Evolutionary conservation across 1,140 invertebrate genomes (phyloP).

Genomic region (Drosophila virilis): DNA sequence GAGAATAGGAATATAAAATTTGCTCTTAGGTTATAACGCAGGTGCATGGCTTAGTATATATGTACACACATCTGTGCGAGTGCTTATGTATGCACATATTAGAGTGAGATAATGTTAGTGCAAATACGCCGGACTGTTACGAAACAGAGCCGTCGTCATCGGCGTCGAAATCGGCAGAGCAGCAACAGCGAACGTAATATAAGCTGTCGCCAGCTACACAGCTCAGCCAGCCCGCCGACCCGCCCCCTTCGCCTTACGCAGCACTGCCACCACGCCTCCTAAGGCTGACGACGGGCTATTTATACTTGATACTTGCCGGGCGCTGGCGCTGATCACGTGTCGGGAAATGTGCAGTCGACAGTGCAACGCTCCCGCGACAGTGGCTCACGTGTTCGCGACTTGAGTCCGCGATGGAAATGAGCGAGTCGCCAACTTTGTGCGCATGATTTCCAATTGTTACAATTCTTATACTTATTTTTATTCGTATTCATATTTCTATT

Average conservation of each 20-base stretch:
- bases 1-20: no score
- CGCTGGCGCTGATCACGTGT: constrained; percentile 63
- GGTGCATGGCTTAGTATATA: no score
- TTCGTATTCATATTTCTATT: background rate
- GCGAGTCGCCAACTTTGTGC: constrained; percentile 54
- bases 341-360: constrained; percentile 62
- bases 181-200: constrained; percentile 34
- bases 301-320: constrained; percentile 59
- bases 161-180: constrained; percentile 30
- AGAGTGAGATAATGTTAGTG: background rate
- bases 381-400: constrained; percentile 77
- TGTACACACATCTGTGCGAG: no score
- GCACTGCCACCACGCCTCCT: constrained; percentile 1
- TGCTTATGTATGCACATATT: background rate
- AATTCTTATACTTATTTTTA: constrained; percentile 2
- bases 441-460: constrained; percentile 30
- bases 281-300: constrained; percentile 53
- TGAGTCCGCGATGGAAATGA: constrained; percentile 70
- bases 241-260: background rate
- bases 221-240: background rate
- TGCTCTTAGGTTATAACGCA: no score
- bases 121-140: constrained; percentile 58
- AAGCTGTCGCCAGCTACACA: constrained; percentile 31
- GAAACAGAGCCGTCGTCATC: constrained; percentile 44
- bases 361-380: constrained; percentile 72